These are phyloP conservation scores for Darevskia nairensis DNA, from an alignment of 2,797 vertebrate genomes.

Conservation along the genomic window DNA sequence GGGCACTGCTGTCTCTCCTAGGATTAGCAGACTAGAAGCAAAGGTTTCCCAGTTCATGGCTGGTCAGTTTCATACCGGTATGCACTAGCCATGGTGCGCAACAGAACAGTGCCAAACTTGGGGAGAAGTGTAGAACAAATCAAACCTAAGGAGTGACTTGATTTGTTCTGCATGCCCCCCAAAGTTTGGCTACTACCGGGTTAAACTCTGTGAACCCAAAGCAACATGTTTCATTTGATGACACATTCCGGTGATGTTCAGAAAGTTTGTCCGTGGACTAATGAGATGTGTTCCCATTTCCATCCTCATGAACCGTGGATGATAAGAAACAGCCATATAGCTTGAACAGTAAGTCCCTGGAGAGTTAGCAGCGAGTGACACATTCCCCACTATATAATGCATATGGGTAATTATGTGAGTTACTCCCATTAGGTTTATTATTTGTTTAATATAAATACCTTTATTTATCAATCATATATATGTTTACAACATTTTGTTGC, in stretches of 20 bases:
- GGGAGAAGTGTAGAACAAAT: no score
- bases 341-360: constrained; percentile 5
- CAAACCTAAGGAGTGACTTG: no score
- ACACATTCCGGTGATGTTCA: constrained; percentile 4
- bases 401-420: constrained; percentile 34
- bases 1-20: neutral
- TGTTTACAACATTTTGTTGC: no score
- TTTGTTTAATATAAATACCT: no score
- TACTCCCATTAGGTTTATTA: constrained; percentile 31
- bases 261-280: neutral
- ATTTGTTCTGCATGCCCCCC: neutral
- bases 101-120: no score
- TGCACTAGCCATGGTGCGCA: neutral
- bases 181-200: neutral
- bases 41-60: neutral
- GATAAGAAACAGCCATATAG: constrained; percentile 27
- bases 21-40: neutral
- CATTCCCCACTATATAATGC: constrained; percentile 3
- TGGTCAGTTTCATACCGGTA: neutral
- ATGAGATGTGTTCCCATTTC: constrained; percentile 15
- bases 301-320: constrained; percentile 18
- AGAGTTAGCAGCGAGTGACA: constrained; percentile 19
- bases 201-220: constrained; percentile 5
- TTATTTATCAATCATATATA: no score
- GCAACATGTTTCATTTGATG: neutral